Conservation (phyloP, 2,113 vertebrate species). For the Cromileptes altivelis region DNA sequence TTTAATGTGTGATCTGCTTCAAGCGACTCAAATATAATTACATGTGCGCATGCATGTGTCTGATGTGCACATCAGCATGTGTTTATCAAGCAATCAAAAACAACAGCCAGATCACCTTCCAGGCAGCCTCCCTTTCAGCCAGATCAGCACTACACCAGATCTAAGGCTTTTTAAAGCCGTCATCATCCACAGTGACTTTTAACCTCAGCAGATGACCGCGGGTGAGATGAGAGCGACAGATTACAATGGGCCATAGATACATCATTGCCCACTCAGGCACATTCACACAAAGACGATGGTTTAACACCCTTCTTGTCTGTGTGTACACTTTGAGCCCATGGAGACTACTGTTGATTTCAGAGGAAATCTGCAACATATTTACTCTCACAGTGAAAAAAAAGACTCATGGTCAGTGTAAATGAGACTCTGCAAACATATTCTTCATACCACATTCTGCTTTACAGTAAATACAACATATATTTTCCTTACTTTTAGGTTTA, state of each 20-base stretch:
- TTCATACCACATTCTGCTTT: background rate
- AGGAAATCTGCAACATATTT: background rate
- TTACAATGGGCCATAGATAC: conserved; percentile 16
- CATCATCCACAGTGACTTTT: conserved; percentile 42
- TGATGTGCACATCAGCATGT: conserved; percentile 35
- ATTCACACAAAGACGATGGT: background rate
- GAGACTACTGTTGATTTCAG: background rate
- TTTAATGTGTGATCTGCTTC: conserved; percentile 62
- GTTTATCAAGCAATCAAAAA: conserved; percentile 34
- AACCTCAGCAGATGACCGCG: conserved; percentile 33
- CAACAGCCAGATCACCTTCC: conserved; percentile 35
- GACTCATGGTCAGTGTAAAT: background rate
- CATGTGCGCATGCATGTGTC: conserved; percentile 34
- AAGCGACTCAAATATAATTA: conserved; percentile 54
- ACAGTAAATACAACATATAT: background rate
- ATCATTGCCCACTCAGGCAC: background rate
- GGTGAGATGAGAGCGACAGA: conserved; percentile 34
- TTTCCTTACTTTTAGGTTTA: background rate
- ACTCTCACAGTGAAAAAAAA: background rate
- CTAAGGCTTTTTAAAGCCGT: conserved; percentile 32
- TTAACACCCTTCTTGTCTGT: background rate
- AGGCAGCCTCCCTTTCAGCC: background rate
- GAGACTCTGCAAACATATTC: background rate
- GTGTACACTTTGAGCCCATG: background rate
- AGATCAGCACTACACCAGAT: conserved; percentile 26